Conservation (phyloP, 1,140 invertebrate genomes). For the Anastatus disparis region DNA sequence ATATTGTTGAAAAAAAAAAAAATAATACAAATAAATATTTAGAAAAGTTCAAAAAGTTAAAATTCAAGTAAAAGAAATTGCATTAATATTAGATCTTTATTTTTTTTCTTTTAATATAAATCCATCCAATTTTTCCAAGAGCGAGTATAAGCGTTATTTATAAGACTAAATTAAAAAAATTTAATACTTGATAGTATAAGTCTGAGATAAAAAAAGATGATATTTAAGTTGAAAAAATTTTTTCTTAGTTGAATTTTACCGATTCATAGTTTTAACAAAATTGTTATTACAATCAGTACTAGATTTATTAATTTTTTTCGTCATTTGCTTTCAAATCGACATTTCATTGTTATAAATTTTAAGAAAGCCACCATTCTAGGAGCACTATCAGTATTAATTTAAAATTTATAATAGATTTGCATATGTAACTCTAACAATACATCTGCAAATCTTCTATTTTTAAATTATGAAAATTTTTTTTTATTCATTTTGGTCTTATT, state of each 20-base stretch:
- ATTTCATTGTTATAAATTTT: conserved; percentile 29
- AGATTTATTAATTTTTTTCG: conserved; percentile 41
- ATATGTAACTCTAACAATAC: conserved; percentile 60
- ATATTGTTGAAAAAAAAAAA: too few species aligned
- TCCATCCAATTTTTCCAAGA: conserved; percentile 28
- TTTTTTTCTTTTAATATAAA: conserved; percentile 34
- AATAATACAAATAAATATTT: neutral
- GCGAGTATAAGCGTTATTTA: conserved; percentile 30
- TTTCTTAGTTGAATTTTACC: conserved; percentile 39
- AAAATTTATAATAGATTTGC: conserved; percentile 59
- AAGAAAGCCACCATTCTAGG: conserved; percentile 55
- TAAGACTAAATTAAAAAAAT: conserved; percentile 39
- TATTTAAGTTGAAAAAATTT: conserved; percentile 34
- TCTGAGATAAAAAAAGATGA: conserved; percentile 20
- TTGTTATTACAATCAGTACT: conserved; percentile 56
- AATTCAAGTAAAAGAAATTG: conserved; percentile 18
- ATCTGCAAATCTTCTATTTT: conserved; percentile 47
- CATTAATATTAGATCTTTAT: neutral
- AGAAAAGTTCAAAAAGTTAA: conserved; percentile 11
- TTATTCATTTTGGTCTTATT: conserved; percentile 45
- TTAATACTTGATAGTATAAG: conserved; percentile 22
- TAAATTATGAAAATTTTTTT: conserved; percentile 46
- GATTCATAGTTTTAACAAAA: conserved; percentile 61
- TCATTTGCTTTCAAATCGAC: conserved; percentile 17
- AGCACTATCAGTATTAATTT: conserved; percentile 59